Conservation (phyloP, 2,797 vertebrate genomes). For the Peromyscus melanophrys region DNA sequence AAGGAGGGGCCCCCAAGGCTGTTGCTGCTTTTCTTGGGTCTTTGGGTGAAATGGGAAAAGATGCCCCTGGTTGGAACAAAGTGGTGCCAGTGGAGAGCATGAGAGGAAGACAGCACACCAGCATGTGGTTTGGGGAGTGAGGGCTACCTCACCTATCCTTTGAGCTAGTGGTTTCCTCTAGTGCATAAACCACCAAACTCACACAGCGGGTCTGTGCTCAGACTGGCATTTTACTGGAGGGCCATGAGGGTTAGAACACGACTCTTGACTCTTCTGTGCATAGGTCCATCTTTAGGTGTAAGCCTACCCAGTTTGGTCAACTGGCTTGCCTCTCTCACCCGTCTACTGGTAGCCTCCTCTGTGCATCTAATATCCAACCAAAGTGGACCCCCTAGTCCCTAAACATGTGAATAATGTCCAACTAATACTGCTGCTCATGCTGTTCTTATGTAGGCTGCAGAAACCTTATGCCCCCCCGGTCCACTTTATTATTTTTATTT, state of each 20-base stretch:
- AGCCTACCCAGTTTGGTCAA: background rate
- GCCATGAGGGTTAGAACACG: background rate
- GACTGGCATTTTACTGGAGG: background rate
- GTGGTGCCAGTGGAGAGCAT: background rate
- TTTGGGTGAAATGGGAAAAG: conserved; percentile 10
- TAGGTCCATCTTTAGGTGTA: background rate
- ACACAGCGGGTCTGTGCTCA: background rate
- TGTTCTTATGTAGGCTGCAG: background rate
- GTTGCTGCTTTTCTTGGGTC: background rate
- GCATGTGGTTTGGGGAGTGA: background rate
- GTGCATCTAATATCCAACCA: background rate
- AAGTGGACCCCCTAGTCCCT: background rate
- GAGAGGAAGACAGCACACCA: background rate
- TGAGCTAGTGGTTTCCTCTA: background rate
- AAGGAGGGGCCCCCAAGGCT: background rate
- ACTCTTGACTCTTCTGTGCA: background rate
- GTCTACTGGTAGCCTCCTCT: background rate
- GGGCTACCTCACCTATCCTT: background rate
- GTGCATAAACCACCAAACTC: background rate
- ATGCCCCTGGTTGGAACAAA: background rate
- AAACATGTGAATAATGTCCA: background rate
- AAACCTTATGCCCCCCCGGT: background rate
- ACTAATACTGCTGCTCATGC: too few species aligned
- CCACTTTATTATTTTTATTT: background rate
- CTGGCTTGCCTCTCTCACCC: background rate